phyloP scores from a whole-genome alignment of 2,113 vertebrate species.

The Mormyrus lacerda region DNA sequence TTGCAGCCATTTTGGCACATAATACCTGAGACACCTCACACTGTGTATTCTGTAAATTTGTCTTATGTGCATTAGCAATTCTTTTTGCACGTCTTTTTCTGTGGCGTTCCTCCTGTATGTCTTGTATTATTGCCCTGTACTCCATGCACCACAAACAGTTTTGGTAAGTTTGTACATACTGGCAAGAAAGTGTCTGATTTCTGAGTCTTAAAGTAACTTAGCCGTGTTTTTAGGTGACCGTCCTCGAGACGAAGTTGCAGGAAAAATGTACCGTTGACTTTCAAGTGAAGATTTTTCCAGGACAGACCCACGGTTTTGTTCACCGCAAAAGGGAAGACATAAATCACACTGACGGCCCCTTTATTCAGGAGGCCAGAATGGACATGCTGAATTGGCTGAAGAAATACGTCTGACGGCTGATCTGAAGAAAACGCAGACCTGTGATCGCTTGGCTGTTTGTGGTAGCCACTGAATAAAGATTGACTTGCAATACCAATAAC shows the following conservation, averaged over 20 bases:
- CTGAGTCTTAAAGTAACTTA: not conserved
- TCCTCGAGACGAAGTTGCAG: conserved; percentile 69
- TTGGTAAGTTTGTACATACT: not conserved
- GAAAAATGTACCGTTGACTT: conserved; percentile 70
- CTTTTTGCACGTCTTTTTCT: not conserved
- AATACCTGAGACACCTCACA: not conserved
- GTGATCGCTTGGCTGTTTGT: not conserved
- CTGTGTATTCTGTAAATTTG: not conserved
- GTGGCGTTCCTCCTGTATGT: not conserved
- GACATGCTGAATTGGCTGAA: conserved; percentile 82
- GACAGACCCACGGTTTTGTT: conserved; percentile 86
- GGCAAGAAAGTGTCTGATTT: not conserved
- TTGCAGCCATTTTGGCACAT: not conserved
- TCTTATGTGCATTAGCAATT: not conserved
- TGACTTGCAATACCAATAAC: not conserved
- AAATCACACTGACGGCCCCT: conserved; percentile 63
- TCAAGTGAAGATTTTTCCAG: conserved; percentile 80
- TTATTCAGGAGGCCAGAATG: conserved; percentile 73
- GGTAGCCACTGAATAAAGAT: not conserved
- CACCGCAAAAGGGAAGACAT: conserved; percentile 80
- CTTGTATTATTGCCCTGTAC: not conserved
- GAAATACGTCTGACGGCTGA: conserved; percentile 63
- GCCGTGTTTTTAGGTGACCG: conserved; percentile 54
- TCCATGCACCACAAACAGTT: not conserved
- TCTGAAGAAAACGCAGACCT: conserved; percentile 4